These are phyloP conservation scores for Galerucella pusilla DNA, from an alignment of 2,888 invertebrate species.

Conservation along the genomic window DNA sequence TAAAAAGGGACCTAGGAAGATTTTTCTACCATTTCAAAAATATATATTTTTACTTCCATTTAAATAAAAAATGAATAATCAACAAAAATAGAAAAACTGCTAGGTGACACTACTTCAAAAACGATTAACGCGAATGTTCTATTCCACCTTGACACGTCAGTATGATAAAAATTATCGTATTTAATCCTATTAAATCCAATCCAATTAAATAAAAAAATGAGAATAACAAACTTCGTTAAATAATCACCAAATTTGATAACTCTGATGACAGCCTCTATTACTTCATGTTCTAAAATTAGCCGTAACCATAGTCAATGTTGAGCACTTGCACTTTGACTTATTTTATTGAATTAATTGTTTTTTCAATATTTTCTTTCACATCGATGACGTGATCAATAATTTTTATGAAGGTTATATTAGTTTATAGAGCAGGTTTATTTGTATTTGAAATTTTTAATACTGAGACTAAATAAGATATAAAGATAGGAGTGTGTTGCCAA, in stretches of 20 bases:
- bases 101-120: too few relatives aligned
- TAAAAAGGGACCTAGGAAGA: too few relatives aligned
- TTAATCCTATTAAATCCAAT: neutral
- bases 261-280: neutral
- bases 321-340: neutral
- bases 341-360: conserved; percentile 4
- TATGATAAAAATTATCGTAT: too few relatives aligned
- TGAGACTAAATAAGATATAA: too few relatives aligned
- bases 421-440: neutral
- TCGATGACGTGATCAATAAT: neutral
- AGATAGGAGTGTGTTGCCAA: too few relatives aligned
- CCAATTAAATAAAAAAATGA: neutral
- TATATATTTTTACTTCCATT: too few relatives aligned
- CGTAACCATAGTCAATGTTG: neutral
- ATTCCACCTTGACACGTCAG: too few relatives aligned
- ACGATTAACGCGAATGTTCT: too few relatives aligned
- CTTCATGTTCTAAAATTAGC: conserved; percentile 2
- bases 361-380: neutral
- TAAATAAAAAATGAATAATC: too few relatives aligned
- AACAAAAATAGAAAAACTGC: too few relatives aligned
- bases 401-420: neutral
- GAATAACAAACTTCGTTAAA: too few relatives aligned
- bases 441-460: neutral
- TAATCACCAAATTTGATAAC: neutral
- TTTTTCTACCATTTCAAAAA: too few relatives aligned